Base-by-base conservation (phyloP, 2,888 invertebrate genomes). In the Eupithecia exiguata region DNA sequence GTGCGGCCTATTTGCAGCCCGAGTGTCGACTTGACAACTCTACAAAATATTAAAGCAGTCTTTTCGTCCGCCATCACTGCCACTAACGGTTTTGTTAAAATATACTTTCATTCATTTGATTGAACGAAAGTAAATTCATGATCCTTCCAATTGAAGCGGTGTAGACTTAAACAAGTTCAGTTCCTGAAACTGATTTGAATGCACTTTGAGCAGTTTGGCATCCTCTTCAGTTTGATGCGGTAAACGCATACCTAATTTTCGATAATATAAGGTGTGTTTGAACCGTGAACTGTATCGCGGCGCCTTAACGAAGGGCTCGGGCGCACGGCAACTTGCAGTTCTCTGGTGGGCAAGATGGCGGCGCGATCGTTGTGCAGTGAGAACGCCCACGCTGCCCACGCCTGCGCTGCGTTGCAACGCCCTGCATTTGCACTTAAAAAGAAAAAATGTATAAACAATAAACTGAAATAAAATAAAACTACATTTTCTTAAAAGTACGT, bases 391-490 rank as follows among this genome's bases (percentile, higher is more conserved):
- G 87, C 83, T 84, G 84, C 89, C 90, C 91, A 92, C 93, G 92
- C 92, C 89, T 91, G 92, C 93, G 90, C 91, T 89, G 91, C 92
- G 88, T 90, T 89, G 91, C 90, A 86, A 86, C 92, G 91, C 93
- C 93, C 87, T 90, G 89, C 89, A 89, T 82, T 86, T 91, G 90
- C 90, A 90, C 77, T 82, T 74, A 77, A 85, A 80, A 18, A 72
- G 9, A n/a, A 36, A 36, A 65, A 62, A 62, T 12, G 30, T 36
- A 38, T 36, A 10, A 4, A 38, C 38, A 58, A 74, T 53, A 74
- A 74, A 74, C 71, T 71, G 4, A 49, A 70, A 62, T 62, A 62
- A 62, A 62, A 62, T 62, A 62, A 62, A 62, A 18, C 62, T 18
- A 62, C 30, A 30, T 61, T 61, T n/a, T 7, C n/a, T 49, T 9